phyloP scores from a whole-genome alignment of 1,140 invertebrate species.

The Anastatus disparis region DNA sequence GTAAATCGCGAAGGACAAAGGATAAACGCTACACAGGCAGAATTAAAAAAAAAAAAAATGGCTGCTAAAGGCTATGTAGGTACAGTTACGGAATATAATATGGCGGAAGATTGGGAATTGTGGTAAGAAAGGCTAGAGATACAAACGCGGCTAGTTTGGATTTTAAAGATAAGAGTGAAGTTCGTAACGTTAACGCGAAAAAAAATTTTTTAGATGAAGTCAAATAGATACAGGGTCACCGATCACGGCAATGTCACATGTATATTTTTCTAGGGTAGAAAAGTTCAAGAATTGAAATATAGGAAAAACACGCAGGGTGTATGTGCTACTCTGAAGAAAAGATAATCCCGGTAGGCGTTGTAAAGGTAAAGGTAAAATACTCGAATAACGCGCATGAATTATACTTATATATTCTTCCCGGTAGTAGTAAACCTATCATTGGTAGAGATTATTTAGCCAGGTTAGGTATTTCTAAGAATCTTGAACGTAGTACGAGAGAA shows the following conservation, averaged over 20 bases:
- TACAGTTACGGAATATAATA: too few species aligned
- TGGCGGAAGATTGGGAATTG: constrained; percentile 1
- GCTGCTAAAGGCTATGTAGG: too few species aligned
- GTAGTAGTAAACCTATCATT: not conserved
- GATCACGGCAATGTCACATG: too few species aligned
- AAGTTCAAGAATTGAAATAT: not conserved
- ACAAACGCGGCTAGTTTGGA: too few species aligned
- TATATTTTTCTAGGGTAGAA: too few species aligned
- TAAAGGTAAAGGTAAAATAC: not conserved
- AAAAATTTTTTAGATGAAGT: too few species aligned
- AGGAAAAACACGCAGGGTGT: not conserved
- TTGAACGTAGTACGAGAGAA: too few species aligned
- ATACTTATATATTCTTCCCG: not conserved
- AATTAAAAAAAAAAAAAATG: too few species aligned
- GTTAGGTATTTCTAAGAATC: not conserved
- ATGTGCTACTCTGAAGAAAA: not conserved
- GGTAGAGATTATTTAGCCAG: not conserved
- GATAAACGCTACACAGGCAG: too few species aligned
- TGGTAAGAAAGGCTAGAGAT: constrained; percentile 44
- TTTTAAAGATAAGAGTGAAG: too few species aligned
- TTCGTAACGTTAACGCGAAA: too few species aligned
- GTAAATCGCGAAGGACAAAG: not conserved
- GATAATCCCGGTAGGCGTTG: not conserved
- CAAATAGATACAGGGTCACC: too few species aligned
- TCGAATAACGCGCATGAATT: not conserved